Conservation (phyloP, 2,113 vertebrate genomes). For the Steatornis caripensis region DNA sequence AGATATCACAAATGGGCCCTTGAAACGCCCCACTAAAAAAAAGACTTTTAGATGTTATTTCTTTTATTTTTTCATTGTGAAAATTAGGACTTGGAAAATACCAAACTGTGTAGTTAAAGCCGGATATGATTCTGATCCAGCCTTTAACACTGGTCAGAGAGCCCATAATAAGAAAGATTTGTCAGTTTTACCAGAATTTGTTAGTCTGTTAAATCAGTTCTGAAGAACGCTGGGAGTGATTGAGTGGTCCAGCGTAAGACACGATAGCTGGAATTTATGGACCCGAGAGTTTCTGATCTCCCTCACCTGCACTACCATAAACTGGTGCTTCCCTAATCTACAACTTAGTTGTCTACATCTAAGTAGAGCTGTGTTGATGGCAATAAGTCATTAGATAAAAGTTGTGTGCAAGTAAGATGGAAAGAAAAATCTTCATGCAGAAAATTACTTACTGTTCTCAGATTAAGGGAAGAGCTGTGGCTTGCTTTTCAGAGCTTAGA, state of each 20-base stretch:
- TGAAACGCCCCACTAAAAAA: not conserved
- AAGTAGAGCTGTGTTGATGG: not conserved
- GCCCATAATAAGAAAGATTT: not conserved
- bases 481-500: not conserved
- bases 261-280: not conserved
- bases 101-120: not conserved
- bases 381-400: not conserved
- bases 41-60: not conserved
- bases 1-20: not conserved
- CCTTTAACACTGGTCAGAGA: not conserved
- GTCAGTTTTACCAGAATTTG: not conserved
- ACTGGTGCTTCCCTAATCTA: not conserved
- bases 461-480: not conserved
- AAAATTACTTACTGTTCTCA: not conserved
- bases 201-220: not conserved
- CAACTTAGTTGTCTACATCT: not conserved
- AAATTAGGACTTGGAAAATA: not conserved
- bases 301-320: not conserved
- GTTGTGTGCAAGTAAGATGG: not conserved
- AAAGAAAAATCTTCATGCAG: not conserved
- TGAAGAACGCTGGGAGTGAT: not conserved
- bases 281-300: not conserved
- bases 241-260: not conserved
- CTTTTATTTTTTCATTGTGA: not conserved
- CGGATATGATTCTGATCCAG: not conserved